These are phyloP conservation scores for Caenorhabditis sulstoni DNA, from an alignment of 2,888 invertebrate genomes.

Conservation along the genomic window DNA sequence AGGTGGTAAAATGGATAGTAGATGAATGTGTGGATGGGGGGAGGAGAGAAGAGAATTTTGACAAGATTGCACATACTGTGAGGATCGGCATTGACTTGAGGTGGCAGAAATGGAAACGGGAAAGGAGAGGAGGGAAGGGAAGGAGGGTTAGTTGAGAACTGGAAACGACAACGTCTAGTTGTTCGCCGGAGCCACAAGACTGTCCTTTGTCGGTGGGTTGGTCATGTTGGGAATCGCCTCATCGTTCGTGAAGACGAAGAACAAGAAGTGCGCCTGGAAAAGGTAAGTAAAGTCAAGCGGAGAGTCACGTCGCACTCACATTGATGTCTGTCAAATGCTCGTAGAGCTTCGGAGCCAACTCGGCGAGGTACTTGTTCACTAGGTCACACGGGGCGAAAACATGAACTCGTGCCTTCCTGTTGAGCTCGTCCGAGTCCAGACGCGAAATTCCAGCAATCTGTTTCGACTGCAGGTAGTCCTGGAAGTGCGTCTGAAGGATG, in stretches of 20 bases:
- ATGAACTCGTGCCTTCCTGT: conserved; percentile 40
- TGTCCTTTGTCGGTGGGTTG: conserved; percentile 1
- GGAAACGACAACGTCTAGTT: neutral
- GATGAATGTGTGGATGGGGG: neutral
- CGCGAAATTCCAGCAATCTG: conserved; percentile 49
- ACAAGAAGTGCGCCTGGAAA: conserved; percentile 29
- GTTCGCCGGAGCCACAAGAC: conserved; percentile 2
- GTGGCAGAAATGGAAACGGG: conserved; percentile 22
- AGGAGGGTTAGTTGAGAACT: neutral
- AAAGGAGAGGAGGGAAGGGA: conserved; percentile 2
- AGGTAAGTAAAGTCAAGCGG: neutral
- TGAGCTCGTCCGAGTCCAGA: conserved; percentile 14
- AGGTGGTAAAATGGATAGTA: conserved; percentile 2
- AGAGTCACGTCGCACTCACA: conserved; percentile 4
- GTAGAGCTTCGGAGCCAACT: conserved; percentile 22
- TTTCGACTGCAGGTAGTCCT: conserved; percentile 44
- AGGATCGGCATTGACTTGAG: conserved; percentile 48
- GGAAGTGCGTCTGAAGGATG: conserved; percentile 21
- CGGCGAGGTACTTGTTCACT: conserved; percentile 30
- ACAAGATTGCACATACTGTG: conserved; percentile 57
- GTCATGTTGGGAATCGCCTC: conserved; percentile 32
- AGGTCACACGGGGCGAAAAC: conserved; percentile 43
- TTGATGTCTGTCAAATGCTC: conserved; percentile 17
- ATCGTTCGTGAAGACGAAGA: conserved; percentile 49
- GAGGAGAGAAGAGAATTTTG: conserved; percentile 2